Base-by-base conservation (phyloP, 2,888 invertebrate genomes). In the Conops quadrifasciatus region DNA sequence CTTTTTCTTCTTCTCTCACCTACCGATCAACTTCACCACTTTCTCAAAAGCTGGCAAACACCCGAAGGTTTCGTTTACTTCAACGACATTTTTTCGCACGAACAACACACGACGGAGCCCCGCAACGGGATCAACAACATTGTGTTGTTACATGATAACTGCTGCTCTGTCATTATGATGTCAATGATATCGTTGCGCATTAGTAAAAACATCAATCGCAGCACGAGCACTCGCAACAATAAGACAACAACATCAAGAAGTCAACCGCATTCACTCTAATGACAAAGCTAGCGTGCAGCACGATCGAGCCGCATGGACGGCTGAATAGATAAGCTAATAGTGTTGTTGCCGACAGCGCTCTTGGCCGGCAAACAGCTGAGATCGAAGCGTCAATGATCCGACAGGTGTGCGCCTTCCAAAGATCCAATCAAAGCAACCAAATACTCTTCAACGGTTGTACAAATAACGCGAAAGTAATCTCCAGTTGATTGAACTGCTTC, bases 131-230 rank as follows among this genome's bases (percentile, higher is more conserved):
- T 64, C 53, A 67, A 67, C 67, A 59, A 64, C 67, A 71, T 53
- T 19, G n/a, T 63, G 45, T 70, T 64, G 56, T 51, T 63, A 59
- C 58, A 65, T 59, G 58, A 47, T 43, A 28, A 59, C 58, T 13
- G 16, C 49, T 16, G 63, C 24, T 71, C 64, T 71, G 66, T 47
- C 64, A 73, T 73, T 47, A 73, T 70, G 71, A 73, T 71, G 73
- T 73, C 73, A 73, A 71, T 73, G 73, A 59, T 71, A 70, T 66
- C 36, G 15, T n/a, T n/a, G n/a, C n/a, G n/a, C n/a, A n/a, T n/a
- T n/a, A n/a, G n/a, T n/a, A n/a, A n/a, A n/a, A n/a, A n/a, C n/a
- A n/a, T n/a, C n/a, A n/a, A n/a, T n/a, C n/a, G n/a, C n/a, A n/a
- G n/a, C n/a, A n/a, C n/a, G n/a, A n/a, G n/a, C n/a, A n/a, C n/a